Evolutionary conservation across 2,113 vertebrate genomes (phyloP), one percentile per base, ranked within the genome.

Genomic region (Capricornis sumatraensis): DNA sequence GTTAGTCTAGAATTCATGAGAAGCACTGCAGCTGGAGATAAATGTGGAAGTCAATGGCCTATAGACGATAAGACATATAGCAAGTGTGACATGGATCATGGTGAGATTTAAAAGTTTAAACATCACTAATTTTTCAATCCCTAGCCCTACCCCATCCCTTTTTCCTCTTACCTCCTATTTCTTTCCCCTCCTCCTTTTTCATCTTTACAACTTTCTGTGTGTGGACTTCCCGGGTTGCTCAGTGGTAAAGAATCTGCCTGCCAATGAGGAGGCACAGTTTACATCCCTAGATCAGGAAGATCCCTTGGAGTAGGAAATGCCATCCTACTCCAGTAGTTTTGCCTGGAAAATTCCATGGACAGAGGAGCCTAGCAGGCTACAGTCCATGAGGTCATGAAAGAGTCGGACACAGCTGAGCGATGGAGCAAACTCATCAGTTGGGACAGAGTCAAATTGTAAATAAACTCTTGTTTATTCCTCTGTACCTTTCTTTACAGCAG

Each of bases 61-160:
- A 23, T 13, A 55, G 36, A 19, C 45, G 15, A n/a, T 40, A 78
- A 21, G 53, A 21, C 14, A 57, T 17, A 43, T 0, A 33, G 27
- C 4, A 43, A 52, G 16, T 89, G 2, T 82, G 14, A 17, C 28
- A 57, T 12, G 15, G 5, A 64, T 30, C 40, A 33, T 14, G 28
- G 4, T 52, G 33, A 82, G 3, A 30, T 57, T 90, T 50, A 79
- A 40, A 71, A 19, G 30, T 30, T 40, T 45, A 55, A 64, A 30
- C 12, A 50, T 14, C 27, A 79, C 1, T 10, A 3, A 40, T 17
- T 83, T 87, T 21, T 74, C 36, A 47, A 2, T 55, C 8, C 19
- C 40, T 4, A 7, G 6, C 1, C 4, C 58, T 23, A 27, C 36
- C 10, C 28, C 45, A 4, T 52, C 9, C 7, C 3, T 28, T 52